These are phyloP conservation scores for Chromis chromis DNA, from an alignment of 2,797 vertebrate species.

Conservation along the genomic window DNA sequence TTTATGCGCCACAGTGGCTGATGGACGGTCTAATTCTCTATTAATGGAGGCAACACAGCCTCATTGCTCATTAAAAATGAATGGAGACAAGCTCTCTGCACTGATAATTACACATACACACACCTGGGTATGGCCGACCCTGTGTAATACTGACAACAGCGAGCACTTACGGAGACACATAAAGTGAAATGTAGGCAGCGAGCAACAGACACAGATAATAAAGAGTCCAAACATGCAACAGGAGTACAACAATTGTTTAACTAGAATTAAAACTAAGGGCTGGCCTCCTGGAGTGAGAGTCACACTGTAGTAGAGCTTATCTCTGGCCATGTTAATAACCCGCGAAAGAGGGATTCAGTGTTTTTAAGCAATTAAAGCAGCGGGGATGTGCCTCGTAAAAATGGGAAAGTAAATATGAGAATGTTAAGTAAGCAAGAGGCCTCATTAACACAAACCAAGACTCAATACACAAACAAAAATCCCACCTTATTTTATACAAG, in stretches of 20 bases:
- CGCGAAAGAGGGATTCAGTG: conserved; percentile 11
- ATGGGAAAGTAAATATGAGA: conserved; percentile 20
- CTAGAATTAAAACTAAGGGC: conserved; percentile 32
- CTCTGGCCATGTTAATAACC: conserved; percentile 17
- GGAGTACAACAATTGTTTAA: conserved; percentile 32
- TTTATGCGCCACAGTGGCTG: conserved; percentile 76
- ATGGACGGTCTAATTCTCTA: conserved; percentile 84
- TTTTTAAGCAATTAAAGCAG: conserved; percentile 44
- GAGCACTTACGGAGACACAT: conserved; percentile 50
- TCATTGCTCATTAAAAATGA: conserved; percentile 87
- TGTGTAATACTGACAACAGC: conserved; percentile 51
- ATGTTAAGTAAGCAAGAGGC: conserved; percentile 27
- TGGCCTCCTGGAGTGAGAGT: conserved; percentile 22
- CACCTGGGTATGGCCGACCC: conserved; percentile 63
- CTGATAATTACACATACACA: conserved; percentile 79
- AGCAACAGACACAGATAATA: conserved; percentile 33
- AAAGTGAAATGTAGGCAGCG: conserved; percentile 33
- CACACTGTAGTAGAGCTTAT: conserved; percentile 11
- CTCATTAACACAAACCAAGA: conserved; percentile 8
- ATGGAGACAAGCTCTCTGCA: conserved; percentile 83
- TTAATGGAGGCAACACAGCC: conserved; percentile 83
- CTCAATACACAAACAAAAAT: neutral
- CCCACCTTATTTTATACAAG: neutral
- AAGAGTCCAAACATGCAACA: conserved; percentile 38
- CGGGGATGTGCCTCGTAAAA: conserved; percentile 34